Conservation (phyloP, 2,888 invertebrate genomes). For the Prosopocoilus inquinatus region DNA sequence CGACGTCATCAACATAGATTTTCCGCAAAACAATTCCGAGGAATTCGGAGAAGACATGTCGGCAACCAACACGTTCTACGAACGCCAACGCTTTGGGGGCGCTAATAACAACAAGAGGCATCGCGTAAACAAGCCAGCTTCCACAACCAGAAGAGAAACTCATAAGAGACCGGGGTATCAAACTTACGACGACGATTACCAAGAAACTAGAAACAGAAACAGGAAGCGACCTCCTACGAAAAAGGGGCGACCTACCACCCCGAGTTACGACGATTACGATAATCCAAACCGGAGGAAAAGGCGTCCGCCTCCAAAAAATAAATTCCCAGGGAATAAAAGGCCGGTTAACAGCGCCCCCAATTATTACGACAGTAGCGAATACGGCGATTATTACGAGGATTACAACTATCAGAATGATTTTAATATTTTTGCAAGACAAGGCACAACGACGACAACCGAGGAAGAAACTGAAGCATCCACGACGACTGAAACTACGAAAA, state of each 20-base stretch:
- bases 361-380: conserved; percentile 13
- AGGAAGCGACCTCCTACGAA: conserved; percentile 4
- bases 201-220: conserved; percentile 4
- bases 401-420: conserved; percentile 8
- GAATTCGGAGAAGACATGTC: not conserved
- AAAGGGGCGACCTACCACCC: conserved; percentile 19
- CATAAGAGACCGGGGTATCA: conserved; percentile 6
- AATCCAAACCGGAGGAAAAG: conserved; percentile 9
- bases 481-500: conserved; percentile 2
- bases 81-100: not conserved
- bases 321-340: conserved; percentile 17
- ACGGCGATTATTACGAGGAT: conserved; percentile 18
- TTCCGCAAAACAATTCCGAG: not conserved
- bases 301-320: conserved; percentile 14
- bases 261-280: conserved; percentile 20
- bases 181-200: conserved; percentile 13
- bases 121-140: not conserved
- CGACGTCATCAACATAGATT: not conserved
- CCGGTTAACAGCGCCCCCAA: conserved; percentile 17
- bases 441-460: conserved; percentile 4
- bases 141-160: not conserved
- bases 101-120: not conserved
- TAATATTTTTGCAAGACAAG: conserved; percentile 17
- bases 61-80: not conserved
- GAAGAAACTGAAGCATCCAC: conserved; percentile 1